Conservation (phyloP, 2,888 invertebrate genomes). For the Torymus auratus region DNA sequence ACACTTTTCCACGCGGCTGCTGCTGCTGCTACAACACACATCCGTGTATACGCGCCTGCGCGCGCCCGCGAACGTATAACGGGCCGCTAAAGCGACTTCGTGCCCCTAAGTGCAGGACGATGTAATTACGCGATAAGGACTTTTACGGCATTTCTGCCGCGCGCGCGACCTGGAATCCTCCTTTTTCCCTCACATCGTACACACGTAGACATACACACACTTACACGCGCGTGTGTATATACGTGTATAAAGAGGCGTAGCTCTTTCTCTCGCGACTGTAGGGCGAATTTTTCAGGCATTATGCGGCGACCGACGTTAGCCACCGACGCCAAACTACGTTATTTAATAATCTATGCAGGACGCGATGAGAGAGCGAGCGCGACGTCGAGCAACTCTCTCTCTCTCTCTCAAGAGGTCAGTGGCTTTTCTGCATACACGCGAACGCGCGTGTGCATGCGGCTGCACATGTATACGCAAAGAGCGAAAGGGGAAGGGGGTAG, state of each 20-base stretch:
- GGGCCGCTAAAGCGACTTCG: constrained; percentile 34
- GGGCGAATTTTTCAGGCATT: background rate
- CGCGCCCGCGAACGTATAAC: constrained; percentile 1
- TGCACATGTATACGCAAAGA: no score
- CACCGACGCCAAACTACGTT: background rate
- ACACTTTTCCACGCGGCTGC: no score
- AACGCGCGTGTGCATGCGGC: background rate
- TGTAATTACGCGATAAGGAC: constrained; percentile 57
- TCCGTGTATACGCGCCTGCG: no score
- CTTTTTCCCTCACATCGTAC: background rate
- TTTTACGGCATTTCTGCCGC: constrained; percentile 37
- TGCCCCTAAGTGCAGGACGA: constrained; percentile 44
- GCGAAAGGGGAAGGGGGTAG: background rate
- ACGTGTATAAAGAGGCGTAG: background rate
- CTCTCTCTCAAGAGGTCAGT: constrained; percentile 13
- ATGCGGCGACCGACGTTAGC: background rate
- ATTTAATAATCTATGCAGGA: constrained; percentile 27
- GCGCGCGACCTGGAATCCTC: constrained; percentile 28
- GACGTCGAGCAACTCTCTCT: background rate
- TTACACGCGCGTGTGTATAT: background rate
- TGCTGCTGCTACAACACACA: no score
- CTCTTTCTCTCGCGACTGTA: background rate
- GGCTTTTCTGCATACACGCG: constrained; percentile 18
- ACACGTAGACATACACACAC: background rate
- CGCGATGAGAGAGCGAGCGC: constrained; percentile 4